Percentiles rank a stretch among this genome's conserved stretches.
These are phyloP conservation scores for Morus bassanus DNA, from an alignment of 2,797 vertebrate species.

Conservation along the genomic window DNA sequence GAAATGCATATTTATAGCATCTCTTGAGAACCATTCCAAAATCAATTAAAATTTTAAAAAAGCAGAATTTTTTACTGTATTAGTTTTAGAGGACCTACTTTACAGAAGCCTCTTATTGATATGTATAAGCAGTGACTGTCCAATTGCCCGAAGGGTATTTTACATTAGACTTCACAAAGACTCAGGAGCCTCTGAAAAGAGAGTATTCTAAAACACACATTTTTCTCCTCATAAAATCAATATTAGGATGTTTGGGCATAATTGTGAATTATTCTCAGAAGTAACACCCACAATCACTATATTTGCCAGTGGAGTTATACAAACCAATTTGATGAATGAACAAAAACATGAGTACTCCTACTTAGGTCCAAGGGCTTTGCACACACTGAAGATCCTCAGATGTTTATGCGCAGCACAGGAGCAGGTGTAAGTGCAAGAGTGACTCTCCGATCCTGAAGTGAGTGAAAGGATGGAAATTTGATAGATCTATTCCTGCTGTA, in stretches of 20 bases:
- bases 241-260: background rate
- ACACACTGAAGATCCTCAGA: background rate
- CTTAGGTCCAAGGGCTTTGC: background rate
- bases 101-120: background rate
- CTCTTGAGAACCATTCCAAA: background rate
- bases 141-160: background rate
- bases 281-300: background rate
- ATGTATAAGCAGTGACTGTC: background rate
- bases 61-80: background rate
- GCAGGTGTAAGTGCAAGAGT: background rate
- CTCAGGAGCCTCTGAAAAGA: background rate
- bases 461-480: background rate
- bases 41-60: background rate
- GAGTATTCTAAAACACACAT: background rate
- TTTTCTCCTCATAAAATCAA: background rate
- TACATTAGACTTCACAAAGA: background rate
- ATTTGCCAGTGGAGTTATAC: background rate
- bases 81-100: background rate
- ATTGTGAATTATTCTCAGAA: background rate
- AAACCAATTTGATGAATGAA: accelerated
- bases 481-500: background rate
- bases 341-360: background rate
- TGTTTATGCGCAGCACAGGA: background rate
- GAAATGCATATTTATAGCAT: background rate
- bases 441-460: background rate